Evolutionary conservation across 2,797 vertebrate genomes (phyloP).

Genomic region (Lacerta bilineata): DNA sequence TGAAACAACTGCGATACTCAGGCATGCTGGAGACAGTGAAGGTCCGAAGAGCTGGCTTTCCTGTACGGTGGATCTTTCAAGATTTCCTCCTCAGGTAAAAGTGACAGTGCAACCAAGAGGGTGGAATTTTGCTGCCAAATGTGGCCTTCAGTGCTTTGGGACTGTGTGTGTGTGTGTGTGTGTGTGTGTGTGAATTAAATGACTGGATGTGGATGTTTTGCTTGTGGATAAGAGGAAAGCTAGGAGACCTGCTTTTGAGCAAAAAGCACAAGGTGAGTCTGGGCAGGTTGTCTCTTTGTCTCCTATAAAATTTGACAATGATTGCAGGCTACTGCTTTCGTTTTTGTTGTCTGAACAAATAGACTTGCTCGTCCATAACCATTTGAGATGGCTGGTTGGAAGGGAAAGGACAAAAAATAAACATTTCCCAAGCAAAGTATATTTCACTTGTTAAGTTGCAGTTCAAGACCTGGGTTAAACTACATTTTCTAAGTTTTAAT

Average conservation of each 20-base stretch:
- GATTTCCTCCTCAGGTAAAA: conserved; percentile 88
- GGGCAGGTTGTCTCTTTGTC: background rate
- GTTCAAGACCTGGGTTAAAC: background rate
- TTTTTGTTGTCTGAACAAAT: background rate
- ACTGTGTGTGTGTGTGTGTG: background rate
- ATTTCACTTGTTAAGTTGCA: background rate
- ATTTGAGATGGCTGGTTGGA: background rate
- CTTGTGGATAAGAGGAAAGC: background rate
- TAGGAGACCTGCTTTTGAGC: background rate
- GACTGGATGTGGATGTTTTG: background rate
- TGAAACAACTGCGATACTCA: conserved; percentile 92
- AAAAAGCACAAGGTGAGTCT: background rate
- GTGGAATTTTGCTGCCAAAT: conserved; percentile 6
- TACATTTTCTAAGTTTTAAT: conserved; percentile 4
- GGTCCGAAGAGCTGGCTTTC: conserved; percentile 91
- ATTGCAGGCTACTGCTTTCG: background rate
- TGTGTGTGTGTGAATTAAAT: background rate
- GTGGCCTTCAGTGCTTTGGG: background rate
- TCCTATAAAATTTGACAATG: background rate
- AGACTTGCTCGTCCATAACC: background rate
- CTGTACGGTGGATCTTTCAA: conserved; percentile 88
- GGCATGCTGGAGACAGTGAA: conserved; percentile 95
- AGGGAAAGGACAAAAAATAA: conserved; percentile 3
- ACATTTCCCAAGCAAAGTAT: background rate
- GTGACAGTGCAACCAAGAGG: background rate